phyloP scores from a whole-genome alignment of 2,113 vertebrate genomes.

The Ctenodactylus gundi region DNA sequence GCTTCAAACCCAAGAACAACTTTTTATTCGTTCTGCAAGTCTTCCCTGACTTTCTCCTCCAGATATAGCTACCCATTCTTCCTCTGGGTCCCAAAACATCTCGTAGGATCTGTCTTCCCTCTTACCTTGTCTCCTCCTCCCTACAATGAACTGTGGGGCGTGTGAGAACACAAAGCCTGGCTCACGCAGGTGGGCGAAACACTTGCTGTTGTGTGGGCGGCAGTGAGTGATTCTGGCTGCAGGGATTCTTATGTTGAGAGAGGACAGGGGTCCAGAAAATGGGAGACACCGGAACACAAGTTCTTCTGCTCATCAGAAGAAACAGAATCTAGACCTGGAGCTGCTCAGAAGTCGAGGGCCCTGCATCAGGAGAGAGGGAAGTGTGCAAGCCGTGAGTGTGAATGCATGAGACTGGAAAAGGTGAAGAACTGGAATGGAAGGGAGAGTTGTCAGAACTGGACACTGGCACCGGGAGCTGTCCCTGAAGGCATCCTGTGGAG shows the following conservation, averaged over 20 bases:
- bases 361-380: neutral
- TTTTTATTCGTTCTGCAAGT: neutral
- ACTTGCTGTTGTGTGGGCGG: neutral
- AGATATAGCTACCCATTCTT: neutral
- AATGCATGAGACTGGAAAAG: neutral
- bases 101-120: neutral
- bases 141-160: neutral
- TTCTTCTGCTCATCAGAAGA: neutral
- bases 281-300: neutral
- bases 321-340: neutral
- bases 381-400: neutral
- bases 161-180: neutral
- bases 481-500: neutral
- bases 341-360: neutral
- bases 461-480: too few species aligned
- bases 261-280: neutral
- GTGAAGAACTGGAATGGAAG: neutral
- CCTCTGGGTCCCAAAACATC: neutral
- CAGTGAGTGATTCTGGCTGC: neutral
- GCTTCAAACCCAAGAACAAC: conserved; percentile 1
- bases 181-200: neutral
- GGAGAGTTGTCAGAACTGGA: too few species aligned
- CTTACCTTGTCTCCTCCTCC: neutral
- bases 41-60: neutral
- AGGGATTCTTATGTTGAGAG: neutral